These are phyloP conservation scores for Varanus salvator DNA, from an alignment of 2,113 vertebrate genomes.

Conservation along the genomic window DNA sequence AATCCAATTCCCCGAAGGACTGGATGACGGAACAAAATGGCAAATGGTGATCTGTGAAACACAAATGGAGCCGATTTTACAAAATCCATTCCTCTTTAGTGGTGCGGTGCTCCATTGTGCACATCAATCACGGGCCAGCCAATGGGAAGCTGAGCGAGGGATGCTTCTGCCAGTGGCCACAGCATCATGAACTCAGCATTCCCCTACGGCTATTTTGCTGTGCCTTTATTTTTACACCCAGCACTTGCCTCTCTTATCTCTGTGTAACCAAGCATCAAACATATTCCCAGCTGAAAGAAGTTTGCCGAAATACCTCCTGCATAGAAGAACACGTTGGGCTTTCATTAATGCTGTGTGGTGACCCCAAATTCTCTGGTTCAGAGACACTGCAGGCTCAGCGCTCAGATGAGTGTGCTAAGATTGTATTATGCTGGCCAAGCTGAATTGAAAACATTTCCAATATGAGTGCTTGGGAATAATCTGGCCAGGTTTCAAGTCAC, in stretches of 20 bases:
- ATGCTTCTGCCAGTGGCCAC: not conserved
- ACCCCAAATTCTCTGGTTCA: not conserved
- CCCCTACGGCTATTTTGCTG: not conserved
- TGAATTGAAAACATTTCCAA: not conserved
- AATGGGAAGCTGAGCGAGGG: not conserved
- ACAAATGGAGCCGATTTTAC: too few species aligned
- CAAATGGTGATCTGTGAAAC: too few species aligned
- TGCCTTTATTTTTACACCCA: too few species aligned
- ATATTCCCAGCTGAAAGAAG: not conserved
- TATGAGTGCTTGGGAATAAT: not conserved
- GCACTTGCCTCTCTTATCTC: too few species aligned
- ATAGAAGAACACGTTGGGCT: not conserved
- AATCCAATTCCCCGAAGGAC: too few species aligned
- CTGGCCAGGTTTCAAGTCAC: constrained; percentile 9
- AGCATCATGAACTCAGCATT: not conserved
- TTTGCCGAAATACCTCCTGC: not conserved
- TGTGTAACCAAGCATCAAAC: not conserved
- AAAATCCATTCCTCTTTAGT: not conserved
- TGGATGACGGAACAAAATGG: too few species aligned
- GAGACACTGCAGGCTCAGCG: not conserved
- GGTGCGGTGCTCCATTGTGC: not conserved
- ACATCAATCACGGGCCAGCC: not conserved
- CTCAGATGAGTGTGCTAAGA: not conserved
- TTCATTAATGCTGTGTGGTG: not conserved
- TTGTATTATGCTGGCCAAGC: constrained; percentile 8